Base-by-base conservation (phyloP, 1,140 invertebrate genomes). In the Capitella teleta region DNA sequence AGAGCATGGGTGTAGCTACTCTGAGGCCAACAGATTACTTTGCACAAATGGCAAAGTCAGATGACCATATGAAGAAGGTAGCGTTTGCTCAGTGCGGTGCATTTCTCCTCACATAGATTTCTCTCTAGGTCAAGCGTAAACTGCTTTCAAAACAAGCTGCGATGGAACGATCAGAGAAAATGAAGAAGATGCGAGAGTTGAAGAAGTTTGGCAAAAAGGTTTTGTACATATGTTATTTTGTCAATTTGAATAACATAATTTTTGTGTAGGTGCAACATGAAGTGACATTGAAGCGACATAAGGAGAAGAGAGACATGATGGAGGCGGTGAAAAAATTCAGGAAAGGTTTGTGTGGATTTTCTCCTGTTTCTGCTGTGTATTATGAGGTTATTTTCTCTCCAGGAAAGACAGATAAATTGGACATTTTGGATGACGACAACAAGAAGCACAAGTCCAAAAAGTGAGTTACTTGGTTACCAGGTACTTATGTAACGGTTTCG, bases 41-140 rank as follows among this genome's bases (percentile, higher is more conserved):
- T 76, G 95, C 94, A 1, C 87, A 98, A 78, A 98, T 98, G 95
- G 89, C 89, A 2, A 99, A 99, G 69, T 79, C 86, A 42, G 95
- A 99, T 74, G 78, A 81, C 34, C 95, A 98, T 57, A 99, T 99
- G 95, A 87, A 95, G 63, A 96, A 93, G 71, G 80, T 82, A 60
- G 16, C 19, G 19, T 44, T 44, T 44, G 5, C 19, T 24, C 25
- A 24, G 4, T 21, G 6, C 4, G 4, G 14, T 5, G 18, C 24
- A 43, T 12, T 28, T 24, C 5, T 45, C 6, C 19, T 45, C 43
- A 18, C 14, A 10, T 24, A 21, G 38, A 32, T 12, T 55, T 45
- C 57, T 19, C 56, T 58, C 10, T 42, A 79, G 78, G 82, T 97
- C 0, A 78, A 90, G 42, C 77, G 84, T 62, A 84, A 84, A 61